A percentile compares a stretch with the other conserved stretches of the same genome.
These are phyloP conservation scores for Leptobrachium ailaonicum DNA, from an alignment of 2,113 vertebrate genomes.

Conservation along the genomic window DNA sequence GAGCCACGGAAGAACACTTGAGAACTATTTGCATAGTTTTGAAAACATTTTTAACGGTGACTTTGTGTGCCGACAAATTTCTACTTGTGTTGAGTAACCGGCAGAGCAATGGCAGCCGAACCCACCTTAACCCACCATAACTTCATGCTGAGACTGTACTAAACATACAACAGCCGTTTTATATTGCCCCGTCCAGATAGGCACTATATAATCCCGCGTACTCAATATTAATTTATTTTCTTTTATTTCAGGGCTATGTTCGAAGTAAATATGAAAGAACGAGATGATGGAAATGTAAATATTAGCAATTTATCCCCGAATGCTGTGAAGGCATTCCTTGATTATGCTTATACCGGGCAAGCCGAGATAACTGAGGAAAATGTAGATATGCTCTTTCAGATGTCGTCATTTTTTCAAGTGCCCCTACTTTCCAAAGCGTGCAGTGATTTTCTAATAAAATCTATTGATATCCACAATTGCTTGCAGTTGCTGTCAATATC, in stretches of 20 bases:
- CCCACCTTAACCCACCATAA: too few relatives aligned
- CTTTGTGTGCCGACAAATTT: too few relatives aligned
- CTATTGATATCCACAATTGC: conserved; percentile 86
- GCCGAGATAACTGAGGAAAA: conserved; percentile 88
- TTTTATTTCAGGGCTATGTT: conserved; percentile 84
- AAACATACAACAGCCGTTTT: too few relatives aligned
- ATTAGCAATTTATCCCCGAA: conserved; percentile 82
- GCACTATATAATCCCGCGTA: too few relatives aligned
- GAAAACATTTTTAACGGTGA: too few relatives aligned
- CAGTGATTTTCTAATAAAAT: conserved; percentile 91
- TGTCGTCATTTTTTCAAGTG: conserved; percentile 94
- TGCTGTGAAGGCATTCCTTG: conserved; percentile 85
- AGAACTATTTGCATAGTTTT: too few relatives aligned
- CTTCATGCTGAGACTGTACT: too few relatives aligned
- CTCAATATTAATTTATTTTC: too few relatives aligned
- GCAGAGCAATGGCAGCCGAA: too few relatives aligned
- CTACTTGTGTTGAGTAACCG: too few relatives aligned
- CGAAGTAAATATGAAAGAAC: conserved; percentile 94
- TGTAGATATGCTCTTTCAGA: conserved; percentile 91
- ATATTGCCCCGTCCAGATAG: too few relatives aligned
- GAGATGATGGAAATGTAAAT: conserved; percentile 85
- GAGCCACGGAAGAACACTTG: too few relatives aligned
- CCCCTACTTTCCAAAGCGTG: conserved; percentile 86
- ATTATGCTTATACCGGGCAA: conserved; percentile 93
- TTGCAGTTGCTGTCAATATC: conserved; percentile 84